Base-by-base conservation (phyloP, 2,797 vertebrate genomes). In the Enteromius thamalakanensis region DNA sequence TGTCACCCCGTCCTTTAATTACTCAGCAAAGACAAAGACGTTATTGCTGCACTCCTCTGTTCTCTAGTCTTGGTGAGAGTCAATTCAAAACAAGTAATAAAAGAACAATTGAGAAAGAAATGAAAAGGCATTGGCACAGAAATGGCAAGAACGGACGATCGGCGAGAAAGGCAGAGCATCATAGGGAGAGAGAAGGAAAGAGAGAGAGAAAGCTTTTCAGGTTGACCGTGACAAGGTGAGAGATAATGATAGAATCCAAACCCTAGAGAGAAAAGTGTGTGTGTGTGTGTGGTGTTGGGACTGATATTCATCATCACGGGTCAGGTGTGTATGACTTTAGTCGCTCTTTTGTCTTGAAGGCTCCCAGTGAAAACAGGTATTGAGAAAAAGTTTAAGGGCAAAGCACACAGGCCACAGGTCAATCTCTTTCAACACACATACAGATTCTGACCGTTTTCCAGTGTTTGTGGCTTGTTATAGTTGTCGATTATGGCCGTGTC, bases 171-270 rank as follows among this genome's bases (percentile, higher is more conserved):
- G 76, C 53, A 69, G 64, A 76, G 70, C 5, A 19, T 81, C 71
- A 69, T 69, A 71, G 47, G 40, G 23, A 53, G 32, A n/a, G 17
- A 64, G 15, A 49, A 32, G 49, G 55, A 76, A 58, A 76, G 49
- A 21, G 75, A 76, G 82, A 55, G 70, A 69, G 71, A 81, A 95
- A 70, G 80, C 86, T 62, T 95, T 94, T 94, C 95, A 83, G 81
- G 81, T 83, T 83, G 81, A 83, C 81, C 94, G 85, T 86, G 86
- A 87, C 87, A 89, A 86, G 84, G 87, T 88, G 87, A 89, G 92
- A 94, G 94, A 87, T 88, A 87, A 90, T 88, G 87, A 88, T 89
- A 84, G 81, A 89, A 87, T 83, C 76, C 86, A 83, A 84, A 85
- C 83, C 83, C 76, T 80, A 83, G 85, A 87, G 87, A 86, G 67